A percentile compares a stretch with the other conserved stretches of the same genome.
Conservation (phyloP, 2,797 vertebrate genomes). For the Simalia tracyae region DNA sequence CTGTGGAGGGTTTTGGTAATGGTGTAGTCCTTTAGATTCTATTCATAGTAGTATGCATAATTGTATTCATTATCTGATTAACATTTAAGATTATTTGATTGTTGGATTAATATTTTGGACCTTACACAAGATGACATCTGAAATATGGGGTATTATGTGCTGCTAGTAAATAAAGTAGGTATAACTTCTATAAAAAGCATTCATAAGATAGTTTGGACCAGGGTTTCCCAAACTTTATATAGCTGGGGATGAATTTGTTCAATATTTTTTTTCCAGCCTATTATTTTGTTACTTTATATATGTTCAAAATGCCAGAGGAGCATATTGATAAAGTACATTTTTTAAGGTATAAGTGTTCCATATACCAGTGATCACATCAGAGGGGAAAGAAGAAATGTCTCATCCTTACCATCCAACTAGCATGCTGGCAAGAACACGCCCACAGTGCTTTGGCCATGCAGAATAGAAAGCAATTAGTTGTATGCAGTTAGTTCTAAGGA, state of each 20-base stretch:
- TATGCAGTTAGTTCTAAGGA: neutral
- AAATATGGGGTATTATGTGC: neutral
- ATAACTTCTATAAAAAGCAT: too few species aligned
- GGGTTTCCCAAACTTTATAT: neutral
- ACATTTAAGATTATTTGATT: neutral
- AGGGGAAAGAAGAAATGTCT: neutral
- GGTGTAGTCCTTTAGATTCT: neutral
- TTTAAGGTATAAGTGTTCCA: neutral
- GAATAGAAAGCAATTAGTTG: neutral
- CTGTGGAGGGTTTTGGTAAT: neutral
- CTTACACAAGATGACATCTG: neutral
- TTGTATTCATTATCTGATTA: neutral
- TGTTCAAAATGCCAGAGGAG: neutral
- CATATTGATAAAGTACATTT: neutral
- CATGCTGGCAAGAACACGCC: neutral
- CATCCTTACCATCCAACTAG: neutral
- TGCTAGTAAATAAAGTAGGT: neutral
- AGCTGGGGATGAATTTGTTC: neutral
- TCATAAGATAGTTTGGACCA: neutral
- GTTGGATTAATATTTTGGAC: neutral
- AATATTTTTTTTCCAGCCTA: neutral
- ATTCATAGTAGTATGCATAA: neutral
- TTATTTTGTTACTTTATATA: neutral
- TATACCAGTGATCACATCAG: neutral
- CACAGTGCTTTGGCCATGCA: neutral